Base-by-base conservation (phyloP, 2,113 vertebrate species). In the Symphodus melops region DNA sequence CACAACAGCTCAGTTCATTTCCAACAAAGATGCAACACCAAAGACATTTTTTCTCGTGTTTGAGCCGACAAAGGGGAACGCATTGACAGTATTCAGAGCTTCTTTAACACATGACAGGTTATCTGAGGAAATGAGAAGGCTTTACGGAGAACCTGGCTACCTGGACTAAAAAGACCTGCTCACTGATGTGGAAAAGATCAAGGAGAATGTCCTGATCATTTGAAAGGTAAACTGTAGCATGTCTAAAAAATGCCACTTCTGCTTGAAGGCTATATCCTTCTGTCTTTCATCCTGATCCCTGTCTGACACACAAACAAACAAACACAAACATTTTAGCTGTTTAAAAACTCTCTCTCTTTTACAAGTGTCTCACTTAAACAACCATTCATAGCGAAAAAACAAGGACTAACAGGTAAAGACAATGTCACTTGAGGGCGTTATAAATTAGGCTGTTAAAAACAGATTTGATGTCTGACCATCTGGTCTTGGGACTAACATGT, bases 91-190 rank as follows among this genome's bases (percentile, higher is more conserved):
- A 41, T 23, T 51, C 16, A 37, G 16, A 54, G 57, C 23, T 46
- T 28, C 36, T 3, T 9, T 11, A 56, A 36, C 71, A 74, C 67
- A 84, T 55, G 66, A 61, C 48, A 44, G 42, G 14, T 44, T 5
- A 44, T 44, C 42, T 58, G 67, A 46, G 21, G 48, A 14, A 44
- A 54, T 23, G 56, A 53, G 36, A 36, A 36, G 14, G 16, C 21
- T 33, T 14, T 9, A 20, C 9, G 16, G 33, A 28, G 54, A 44
- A 53, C 36, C 44, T 59, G 61, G 42, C 42, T 74, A 28, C 16
- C 52, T 46, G 14, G 20, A 46, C 41, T 28, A 9, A 48, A 9
- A 25, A 44, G 13, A 21, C 51, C 62, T 28, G 37, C 53, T 61
- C 25, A 28, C 3, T 25, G 53, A 41, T 10, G 61, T 53, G 54